phyloP scores from a whole-genome alignment of 2,888 invertebrate genomes.

The Osmoderma eremita region DNA sequence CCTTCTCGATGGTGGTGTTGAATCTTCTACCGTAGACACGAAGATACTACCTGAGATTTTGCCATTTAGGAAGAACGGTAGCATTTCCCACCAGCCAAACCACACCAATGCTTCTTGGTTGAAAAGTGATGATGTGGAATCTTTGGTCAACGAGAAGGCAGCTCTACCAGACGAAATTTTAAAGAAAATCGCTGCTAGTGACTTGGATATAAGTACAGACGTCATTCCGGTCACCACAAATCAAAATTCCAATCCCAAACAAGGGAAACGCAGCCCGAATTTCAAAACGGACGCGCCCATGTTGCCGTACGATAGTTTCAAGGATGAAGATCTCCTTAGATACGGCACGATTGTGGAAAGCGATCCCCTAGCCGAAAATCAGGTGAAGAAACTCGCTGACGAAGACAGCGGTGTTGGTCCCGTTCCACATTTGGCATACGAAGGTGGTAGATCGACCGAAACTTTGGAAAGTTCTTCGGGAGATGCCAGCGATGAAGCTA shows the following conservation, averaged over 20 bases:
- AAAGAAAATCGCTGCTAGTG: slow-evolving; percentile 52
- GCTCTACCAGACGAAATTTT: slow-evolving; percentile 54
- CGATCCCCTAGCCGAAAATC: slow-evolving; percentile 45
- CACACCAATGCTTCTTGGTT: slow-evolving; percentile 56
- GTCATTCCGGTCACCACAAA: slow-evolving; percentile 8
- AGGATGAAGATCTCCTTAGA: slow-evolving; percentile 31
- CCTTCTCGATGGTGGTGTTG: neutral
- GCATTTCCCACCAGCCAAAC: slow-evolving; percentile 43
- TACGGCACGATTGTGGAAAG: slow-evolving; percentile 45
- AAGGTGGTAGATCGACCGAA: slow-evolving; percentile 49
- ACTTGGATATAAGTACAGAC: slow-evolving; percentile 44
- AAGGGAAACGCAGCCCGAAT: slow-evolving; percentile 16
- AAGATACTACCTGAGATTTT: slow-evolving; percentile 59
- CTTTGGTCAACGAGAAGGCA: slow-evolving; percentile 52
- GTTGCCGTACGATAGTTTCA: slow-evolving; percentile 13
- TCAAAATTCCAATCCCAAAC: slow-evolving; percentile 8
- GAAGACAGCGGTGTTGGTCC: slow-evolving; percentile 34
- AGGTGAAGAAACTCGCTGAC: slow-evolving; percentile 42
- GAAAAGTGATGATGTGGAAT: slow-evolving; percentile 48
- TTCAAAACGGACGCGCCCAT: neutral
- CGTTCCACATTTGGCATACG: slow-evolving; percentile 1
- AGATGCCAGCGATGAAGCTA: slow-evolving; percentile 57
- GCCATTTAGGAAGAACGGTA: slow-evolving; percentile 52
- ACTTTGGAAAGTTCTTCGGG: slow-evolving; percentile 51
- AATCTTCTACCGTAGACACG: slow-evolving; percentile 32